Percentiles rank a stretch among this genome's conserved stretches.
These are phyloP conservation scores for Beaufortia kweichowensis DNA, from an alignment of 2,113 vertebrate genomes.

Conservation along the genomic window DNA sequence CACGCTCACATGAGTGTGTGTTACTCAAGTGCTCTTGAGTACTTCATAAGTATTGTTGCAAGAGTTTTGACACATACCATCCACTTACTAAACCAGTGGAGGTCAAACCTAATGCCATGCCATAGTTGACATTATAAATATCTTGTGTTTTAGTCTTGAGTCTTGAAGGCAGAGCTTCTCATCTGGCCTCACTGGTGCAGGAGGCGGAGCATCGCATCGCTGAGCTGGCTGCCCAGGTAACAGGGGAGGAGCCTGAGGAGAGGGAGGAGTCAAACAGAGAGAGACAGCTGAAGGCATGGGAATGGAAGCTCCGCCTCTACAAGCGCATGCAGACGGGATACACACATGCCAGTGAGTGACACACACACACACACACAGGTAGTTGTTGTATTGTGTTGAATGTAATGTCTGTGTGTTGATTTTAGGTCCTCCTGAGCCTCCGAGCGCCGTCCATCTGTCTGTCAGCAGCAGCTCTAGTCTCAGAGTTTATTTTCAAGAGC, in stretches of 20 bases:
- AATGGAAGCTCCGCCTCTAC: slow-evolving; percentile 88
- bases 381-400: neutral
- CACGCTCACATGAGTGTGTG: too few species aligned
- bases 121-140: too few species aligned
- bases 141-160: slow-evolving; percentile 76
- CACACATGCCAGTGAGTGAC: slow-evolving; percentile 85
- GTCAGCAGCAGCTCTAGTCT: slow-evolving; percentile 83
- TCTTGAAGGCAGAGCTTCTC: slow-evolving; percentile 81
- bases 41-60: too few species aligned
- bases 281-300: slow-evolving; percentile 87
- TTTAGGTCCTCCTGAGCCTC: slow-evolving; percentile 81
- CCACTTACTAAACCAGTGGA: too few species aligned
- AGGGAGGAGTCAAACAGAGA: slow-evolving; percentile 78
- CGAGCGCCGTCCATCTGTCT: slow-evolving; percentile 75
- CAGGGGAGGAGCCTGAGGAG: slow-evolving; percentile 71
- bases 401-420: slow-evolving; percentile 42
- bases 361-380: slow-evolving; percentile 3
- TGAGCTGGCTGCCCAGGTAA: slow-evolving; percentile 79
- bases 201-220: slow-evolving; percentile 85
- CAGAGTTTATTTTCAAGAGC: slow-evolving; percentile 84
- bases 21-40: too few species aligned
- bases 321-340: slow-evolving; percentile 90
- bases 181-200: slow-evolving; percentile 82
- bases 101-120: too few species aligned
- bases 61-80: too few species aligned